These are phyloP conservation scores for Champsocephalus gunnari DNA, from an alignment of 2,797 vertebrate genomes.

Conservation along the genomic window DNA sequence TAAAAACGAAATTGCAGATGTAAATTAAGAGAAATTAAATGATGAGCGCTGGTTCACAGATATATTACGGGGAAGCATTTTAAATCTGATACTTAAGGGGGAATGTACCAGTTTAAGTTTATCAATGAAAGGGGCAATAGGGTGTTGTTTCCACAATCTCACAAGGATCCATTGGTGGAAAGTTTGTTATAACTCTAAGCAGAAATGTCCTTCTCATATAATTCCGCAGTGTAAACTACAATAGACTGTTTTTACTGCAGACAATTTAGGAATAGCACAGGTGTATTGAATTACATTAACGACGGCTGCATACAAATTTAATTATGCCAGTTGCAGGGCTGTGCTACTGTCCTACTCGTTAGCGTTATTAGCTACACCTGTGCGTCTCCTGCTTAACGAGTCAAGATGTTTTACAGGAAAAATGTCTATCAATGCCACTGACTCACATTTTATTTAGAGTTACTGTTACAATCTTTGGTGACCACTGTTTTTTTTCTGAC, in stretches of 20 bases:
- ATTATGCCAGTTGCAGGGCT: neutral
- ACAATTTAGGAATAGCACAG: slow-evolving; percentile 20
- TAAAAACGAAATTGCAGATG: neutral
- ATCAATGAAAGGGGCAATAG: slow-evolving; percentile 12
- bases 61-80: slow-evolving; percentile 7
- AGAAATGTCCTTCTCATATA: slow-evolving; percentile 2
- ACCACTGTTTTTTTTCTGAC: slow-evolving; percentile 29
- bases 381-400: slow-evolving; percentile 12
- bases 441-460: slow-evolving; percentile 14
- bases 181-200: slow-evolving; percentile 22
- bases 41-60: neutral
- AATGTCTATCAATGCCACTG: slow-evolving; percentile 10
- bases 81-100: neutral
- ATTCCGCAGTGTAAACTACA: slow-evolving; percentile 7
- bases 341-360: neutral
- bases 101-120: slow-evolving; percentile 1
- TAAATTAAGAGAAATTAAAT: neutral
- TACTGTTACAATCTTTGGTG: slow-evolving; percentile 17
- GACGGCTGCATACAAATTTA: neutral
- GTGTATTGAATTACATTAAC: slow-evolving; percentile 12
- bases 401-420: slow-evolving; percentile 24
- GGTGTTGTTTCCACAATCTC: slow-evolving; percentile 3
- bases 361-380: slow-evolving; percentile 13
- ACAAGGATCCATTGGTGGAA: slow-evolving; percentile 26
- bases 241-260: slow-evolving; percentile 4